These are phyloP conservation scores for Melanerpes formicivorus DNA, from an alignment of 2,113 vertebrate genomes.

Conservation along the genomic window DNA sequence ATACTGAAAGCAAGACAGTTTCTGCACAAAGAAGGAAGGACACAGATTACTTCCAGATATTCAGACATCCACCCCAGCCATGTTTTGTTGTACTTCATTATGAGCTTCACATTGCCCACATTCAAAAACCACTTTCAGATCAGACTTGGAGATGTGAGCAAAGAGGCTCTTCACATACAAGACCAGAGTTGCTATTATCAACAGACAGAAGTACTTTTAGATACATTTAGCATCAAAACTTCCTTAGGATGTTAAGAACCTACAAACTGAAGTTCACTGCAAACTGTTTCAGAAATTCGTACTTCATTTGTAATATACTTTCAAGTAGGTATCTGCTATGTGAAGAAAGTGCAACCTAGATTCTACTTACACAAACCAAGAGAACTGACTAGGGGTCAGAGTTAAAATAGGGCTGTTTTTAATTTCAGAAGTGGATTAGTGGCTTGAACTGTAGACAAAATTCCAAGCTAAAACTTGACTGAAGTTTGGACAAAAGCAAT, in stretches of 20 bases:
- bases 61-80: neutral
- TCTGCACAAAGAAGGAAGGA: neutral
- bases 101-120: neutral
- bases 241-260: neutral
- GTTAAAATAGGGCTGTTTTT: neutral
- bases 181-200: neutral
- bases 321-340: neutral
- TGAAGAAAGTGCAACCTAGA: neutral
- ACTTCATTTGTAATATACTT: neutral
- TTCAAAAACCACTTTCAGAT: neutral
- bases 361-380: neutral
- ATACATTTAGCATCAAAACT: neutral
- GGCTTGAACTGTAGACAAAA: neutral
- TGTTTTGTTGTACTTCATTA: neutral
- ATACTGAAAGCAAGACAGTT: neutral
- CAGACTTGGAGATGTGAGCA: neutral
- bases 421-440: neutral
- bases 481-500: neutral
- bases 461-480: neutral
- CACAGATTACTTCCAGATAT: neutral
- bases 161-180: neutral
- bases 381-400: neutral
- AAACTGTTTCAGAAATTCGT: neutral
- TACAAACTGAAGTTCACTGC: neutral
- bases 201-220: neutral